Evolutionary conservation across 2,797 vertebrate species (phyloP), one percentile per base, ranked within the genome.

Genomic region (Sardinella longiceps): DNA sequence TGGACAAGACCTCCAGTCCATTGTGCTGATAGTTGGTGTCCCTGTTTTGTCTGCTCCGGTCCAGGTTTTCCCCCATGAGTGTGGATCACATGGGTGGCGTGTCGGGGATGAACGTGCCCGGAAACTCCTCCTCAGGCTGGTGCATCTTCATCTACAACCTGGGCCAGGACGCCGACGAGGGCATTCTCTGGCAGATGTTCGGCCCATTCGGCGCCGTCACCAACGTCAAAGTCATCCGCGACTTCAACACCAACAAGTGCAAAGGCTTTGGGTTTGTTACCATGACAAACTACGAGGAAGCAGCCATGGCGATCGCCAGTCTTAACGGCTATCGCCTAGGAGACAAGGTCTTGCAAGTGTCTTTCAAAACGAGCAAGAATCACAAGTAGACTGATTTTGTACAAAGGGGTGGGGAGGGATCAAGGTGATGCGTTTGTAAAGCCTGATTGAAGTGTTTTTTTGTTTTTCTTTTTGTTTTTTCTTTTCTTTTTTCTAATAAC

Each of bases 171-270:
- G 96, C 97, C 0, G 98, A 98, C 84, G 98, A 99, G 94, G 97
- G 97, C 89, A 97, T 99, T 91, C 95, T 99, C 88, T 99, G 98
- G 98, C 98, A 99, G 95, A 98, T 99, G 97, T 99, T 99, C 81
- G 98, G 98, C 87, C 98, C 98, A 1, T 99, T 99, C 81, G 98
- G 98, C 0, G 98, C 98, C 0, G 98, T 99, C 84, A 97, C 97
- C 93, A 99, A 98, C 46, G 98, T 99, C 90, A 99, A 99, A 92
- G 97, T 99, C 92, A 99, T 99, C 92, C 97, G 98, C 86, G 98
- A 99, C 91, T 99, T 99, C 95, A 99, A 97, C 96, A 99, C 97
- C 95, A 99, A 98, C 95, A 99, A 99, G 94, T 99, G 98, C 94
- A 98, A 99, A 96, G 98, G 98, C 87, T 99, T 99, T 88, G 98